phyloP scores from a whole-genome alignment of 2,797 vertebrate species.

The Silurus aristotelis region DNA sequence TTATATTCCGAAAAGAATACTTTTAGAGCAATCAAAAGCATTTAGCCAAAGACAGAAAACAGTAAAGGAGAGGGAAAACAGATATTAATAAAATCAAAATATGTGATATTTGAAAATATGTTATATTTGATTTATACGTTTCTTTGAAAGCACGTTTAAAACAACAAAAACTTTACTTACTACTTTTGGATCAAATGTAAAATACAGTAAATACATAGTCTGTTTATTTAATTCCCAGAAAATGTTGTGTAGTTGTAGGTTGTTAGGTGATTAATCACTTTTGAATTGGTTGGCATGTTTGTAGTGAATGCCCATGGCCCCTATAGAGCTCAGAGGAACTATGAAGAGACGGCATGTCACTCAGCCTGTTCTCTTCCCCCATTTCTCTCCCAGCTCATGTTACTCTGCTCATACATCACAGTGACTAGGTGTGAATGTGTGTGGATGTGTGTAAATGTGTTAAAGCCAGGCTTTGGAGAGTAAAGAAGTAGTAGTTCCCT shows the following conservation, averaged over 20 bases:
- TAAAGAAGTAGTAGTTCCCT: too few species aligned
- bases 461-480: too few species aligned
- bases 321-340: slow-evolving; percentile 66
- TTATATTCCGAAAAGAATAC: neutral
- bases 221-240: neutral
- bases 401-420: slow-evolving; percentile 78
- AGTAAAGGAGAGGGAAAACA: neutral
- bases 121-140: neutral
- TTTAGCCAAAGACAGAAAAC: neutral
- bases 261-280: slow-evolving; percentile 62
- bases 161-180: neutral
- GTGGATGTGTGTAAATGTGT: slow-evolving; percentile 16
- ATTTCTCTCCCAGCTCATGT: slow-evolving; percentile 69
- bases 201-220: neutral
- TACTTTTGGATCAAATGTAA: neutral
- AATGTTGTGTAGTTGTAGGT: neutral
- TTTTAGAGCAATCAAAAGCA: neutral
- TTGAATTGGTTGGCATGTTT: slow-evolving; percentile 68
- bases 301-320: slow-evolving; percentile 73
- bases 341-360: slow-evolving; percentile 61
- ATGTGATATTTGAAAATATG: too few species aligned
- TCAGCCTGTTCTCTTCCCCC: slow-evolving; percentile 50
- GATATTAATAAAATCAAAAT: neutral
- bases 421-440: slow-evolving; percentile 65
- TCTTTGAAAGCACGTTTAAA: neutral